A percentile compares a stretch with the other conserved stretches of the same genome.
Conservation (phyloP, 1,140 invertebrate genomes). For the Drosophila lini region DNA sequence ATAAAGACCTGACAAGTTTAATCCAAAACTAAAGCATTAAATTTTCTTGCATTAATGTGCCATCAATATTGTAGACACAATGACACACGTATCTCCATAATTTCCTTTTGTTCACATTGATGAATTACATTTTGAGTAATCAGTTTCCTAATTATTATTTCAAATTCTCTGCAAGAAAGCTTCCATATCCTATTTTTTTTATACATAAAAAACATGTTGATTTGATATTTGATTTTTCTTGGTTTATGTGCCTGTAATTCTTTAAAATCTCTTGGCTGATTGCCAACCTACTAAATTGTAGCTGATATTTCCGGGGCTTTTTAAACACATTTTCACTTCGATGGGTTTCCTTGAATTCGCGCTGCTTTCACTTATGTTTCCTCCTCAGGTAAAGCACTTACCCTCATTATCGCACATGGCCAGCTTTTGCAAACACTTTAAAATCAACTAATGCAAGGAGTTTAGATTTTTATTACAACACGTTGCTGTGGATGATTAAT, state of each 20-base stretch:
- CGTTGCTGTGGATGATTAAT: conserved; percentile 41
- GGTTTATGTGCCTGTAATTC: no score
- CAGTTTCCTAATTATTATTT: no score
- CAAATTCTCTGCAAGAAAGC: not conserved
- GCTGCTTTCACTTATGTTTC: conserved; percentile 18
- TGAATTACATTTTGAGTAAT: not conserved
- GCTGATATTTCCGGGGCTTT: not conserved
- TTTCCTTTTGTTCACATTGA: not conserved
- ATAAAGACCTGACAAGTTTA: conserved; percentile 11
- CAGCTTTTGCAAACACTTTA: conserved; percentile 17
- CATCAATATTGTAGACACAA: conserved; percentile 2
- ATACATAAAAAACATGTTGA: not conserved
- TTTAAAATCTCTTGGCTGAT: not conserved
- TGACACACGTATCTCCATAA: not conserved
- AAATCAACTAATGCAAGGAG: not conserved
- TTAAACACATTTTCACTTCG: not conserved
- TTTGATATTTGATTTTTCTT: not conserved
- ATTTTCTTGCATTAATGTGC: conserved; percentile 14
- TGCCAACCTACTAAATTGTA: not conserved
- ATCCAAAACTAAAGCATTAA: conserved; percentile 3
- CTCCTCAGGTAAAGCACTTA: conserved; percentile 25
- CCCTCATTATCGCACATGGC: conserved; percentile 51
- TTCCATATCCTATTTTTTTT: not conserved
- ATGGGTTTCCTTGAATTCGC: not conserved
- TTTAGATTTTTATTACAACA: conserved; percentile 19